Evolutionary conservation across 2,113 vertebrate species (phyloP), one percentile per base, ranked within the genome.

Genomic region (Pan paniscus): DNA sequence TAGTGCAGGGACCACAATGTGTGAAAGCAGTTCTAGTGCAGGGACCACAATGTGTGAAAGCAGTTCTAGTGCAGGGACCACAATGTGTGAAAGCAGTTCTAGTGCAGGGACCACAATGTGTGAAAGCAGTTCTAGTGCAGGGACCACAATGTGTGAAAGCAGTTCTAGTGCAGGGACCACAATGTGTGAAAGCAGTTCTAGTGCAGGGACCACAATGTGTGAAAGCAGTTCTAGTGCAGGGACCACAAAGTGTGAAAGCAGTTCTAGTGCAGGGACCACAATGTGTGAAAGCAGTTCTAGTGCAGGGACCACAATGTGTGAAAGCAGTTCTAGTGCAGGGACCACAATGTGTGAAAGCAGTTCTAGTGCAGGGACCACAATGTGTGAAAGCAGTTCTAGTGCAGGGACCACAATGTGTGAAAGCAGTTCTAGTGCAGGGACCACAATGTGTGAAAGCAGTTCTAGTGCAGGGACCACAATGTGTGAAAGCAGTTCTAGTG

Each of bases 201-300:
- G 1, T 17, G 32, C 35, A 81, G 48, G 6, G 9, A 14, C 18
- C 3, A 2, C 25, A n/a, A n/a, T n/a, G n/a, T n/a, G n/a, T n/a
- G n/a, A 59, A 82, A 20, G 17, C 22, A 67, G n/a, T 46, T 92
- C 25, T 23, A 13, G 1, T 17, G 32, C 35, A 81, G 48, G 6
- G 9, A 14, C 18, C 3, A 2, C 25, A n/a, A n/a, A n/a, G n/a
- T n/a, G n/a, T n/a, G n/a, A 59, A 82, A 20, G 17, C 22, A 67
- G n/a, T 46, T 92, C 25, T 23, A 13, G 1, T 17, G 32, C 35
- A 81, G 48, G 6, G 9, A 14, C 18, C 3, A 2, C 25, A n/a
- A n/a, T n/a, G n/a, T n/a, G n/a, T n/a, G n/a, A 59, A 82, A 20
- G 17, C 22, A 67, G n/a, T 46, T 92, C 25, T 23, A 13, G 1